These are phyloP conservation scores for Hydrophis major DNA, from an alignment of 2,797 vertebrate species.

Conservation along the genomic window DNA sequence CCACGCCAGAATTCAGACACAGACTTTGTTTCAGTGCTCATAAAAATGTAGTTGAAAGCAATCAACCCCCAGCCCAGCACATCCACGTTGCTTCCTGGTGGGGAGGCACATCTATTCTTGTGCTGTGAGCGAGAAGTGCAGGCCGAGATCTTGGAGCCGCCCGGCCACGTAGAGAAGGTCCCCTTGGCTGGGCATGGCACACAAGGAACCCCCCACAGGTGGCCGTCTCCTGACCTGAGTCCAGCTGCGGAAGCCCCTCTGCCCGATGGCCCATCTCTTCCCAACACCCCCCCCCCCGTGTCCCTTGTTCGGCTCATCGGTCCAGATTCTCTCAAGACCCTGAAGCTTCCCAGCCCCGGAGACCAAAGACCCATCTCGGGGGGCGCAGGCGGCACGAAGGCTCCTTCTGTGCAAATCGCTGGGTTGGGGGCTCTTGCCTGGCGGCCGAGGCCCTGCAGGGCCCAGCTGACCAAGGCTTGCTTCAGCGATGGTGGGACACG, in stretches of 20 bases:
- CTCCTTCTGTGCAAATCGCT: neutral
- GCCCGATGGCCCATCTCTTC: neutral
- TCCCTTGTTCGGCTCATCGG: neutral
- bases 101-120: neutral
- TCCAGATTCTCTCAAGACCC: too few species aligned
- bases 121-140: neutral
- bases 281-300: neutral
- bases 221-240: neutral
- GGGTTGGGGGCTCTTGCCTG: neutral
- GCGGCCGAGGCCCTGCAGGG: constrained; percentile 19
- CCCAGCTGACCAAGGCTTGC: neutral
- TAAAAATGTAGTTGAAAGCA: neutral
- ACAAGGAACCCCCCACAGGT: fast-evolving
- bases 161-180: too few species aligned
- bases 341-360: neutral
- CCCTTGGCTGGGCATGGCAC: neutral
- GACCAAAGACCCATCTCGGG: neutral
- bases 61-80: neutral
- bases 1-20: neutral
- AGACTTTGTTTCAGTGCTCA: constrained; percentile 9
- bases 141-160: neutral
- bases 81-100: too few species aligned
- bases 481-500: neutral
- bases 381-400: neutral
- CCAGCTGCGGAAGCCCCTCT: neutral